Evolutionary conservation across 2,888 invertebrate species (phyloP).

Genomic region (Pyrrhosoma nymphula): DNA sequence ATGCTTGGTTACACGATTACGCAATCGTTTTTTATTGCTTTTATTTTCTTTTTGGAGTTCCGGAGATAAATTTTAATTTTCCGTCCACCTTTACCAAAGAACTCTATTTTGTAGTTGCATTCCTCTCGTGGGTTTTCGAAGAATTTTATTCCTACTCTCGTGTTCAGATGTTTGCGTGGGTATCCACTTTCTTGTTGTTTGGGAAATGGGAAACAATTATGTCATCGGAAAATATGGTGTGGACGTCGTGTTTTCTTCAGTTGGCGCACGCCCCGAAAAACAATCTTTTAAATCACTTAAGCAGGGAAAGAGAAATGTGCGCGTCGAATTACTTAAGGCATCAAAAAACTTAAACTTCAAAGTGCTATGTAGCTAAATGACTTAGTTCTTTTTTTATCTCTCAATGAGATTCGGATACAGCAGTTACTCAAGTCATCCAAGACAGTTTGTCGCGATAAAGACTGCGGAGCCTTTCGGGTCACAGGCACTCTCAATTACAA

Average conservation of each 20-base stretch:
- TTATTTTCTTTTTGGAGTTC: not conserved
- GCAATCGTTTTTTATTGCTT: not conserved
- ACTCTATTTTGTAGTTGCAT: not conserved
- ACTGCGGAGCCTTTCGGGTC: too few relatives aligned
- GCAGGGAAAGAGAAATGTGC: not conserved
- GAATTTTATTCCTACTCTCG: not conserved
- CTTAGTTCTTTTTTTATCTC: too few relatives aligned
- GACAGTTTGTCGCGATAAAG: too few relatives aligned
- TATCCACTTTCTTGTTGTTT: not conserved
- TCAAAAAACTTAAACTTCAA: not conserved
- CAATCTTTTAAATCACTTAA: not conserved
- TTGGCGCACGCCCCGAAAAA: not conserved
- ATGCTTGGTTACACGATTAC: constrained; percentile 2
- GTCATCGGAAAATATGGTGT: not conserved
- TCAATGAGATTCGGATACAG: too few relatives aligned
- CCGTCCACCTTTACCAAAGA: not conserved
- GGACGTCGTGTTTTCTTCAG: not conserved
- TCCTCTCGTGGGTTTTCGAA: not conserved
- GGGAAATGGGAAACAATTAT: not conserved
- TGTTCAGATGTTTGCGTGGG: not conserved
- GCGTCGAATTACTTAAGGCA: not conserved
- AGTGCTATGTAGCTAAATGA: too few relatives aligned
- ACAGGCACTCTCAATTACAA: too few relatives aligned
- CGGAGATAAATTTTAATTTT: not conserved
- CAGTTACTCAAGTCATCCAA: too few relatives aligned